Percentiles rank a stretch among this genome's conserved stretches.
Conservation (phyloP, 2,113 vertebrate species). For the Athene noctua region DNA sequence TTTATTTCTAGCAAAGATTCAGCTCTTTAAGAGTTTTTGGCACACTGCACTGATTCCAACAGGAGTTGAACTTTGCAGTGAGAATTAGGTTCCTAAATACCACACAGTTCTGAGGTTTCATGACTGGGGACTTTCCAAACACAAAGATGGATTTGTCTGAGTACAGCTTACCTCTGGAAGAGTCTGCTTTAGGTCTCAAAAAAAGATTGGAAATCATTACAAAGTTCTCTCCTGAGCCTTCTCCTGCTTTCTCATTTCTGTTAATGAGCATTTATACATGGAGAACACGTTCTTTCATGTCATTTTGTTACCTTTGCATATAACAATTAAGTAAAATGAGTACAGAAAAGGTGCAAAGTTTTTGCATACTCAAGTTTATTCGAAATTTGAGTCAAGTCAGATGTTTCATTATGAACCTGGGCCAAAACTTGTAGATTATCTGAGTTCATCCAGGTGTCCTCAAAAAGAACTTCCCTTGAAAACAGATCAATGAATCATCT, state of each 20-base stretch:
- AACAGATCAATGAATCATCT: not conserved
- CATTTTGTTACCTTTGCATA: not conserved
- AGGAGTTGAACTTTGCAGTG: not conserved
- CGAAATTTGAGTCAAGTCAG: not conserved
- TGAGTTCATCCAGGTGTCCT: not conserved
- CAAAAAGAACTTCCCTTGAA: not conserved
- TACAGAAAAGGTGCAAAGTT: not conserved
- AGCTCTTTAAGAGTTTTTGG: not conserved
- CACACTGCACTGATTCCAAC: not conserved
- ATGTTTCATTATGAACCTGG: not conserved
- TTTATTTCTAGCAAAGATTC: not conserved
- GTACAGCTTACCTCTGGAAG: not conserved
- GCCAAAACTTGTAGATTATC: not conserved
- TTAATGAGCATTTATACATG: slow-evolving; percentile 6
- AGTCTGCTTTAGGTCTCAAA: not conserved
- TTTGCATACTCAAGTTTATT: not conserved
- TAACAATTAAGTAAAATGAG: not conserved
- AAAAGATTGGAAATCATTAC: not conserved
- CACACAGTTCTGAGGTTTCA: not conserved
- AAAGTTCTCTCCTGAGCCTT: slow-evolving; percentile 2
- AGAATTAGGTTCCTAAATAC: not conserved
- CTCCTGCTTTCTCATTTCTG: not conserved
- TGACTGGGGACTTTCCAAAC: not conserved
- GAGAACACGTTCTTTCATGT: not conserved
- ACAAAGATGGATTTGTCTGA: slow-evolving; percentile 14